These are phyloP conservation scores for Oscheius onirici DNA, from an alignment of 2,888 invertebrate genomes.

Conservation along the genomic window DNA sequence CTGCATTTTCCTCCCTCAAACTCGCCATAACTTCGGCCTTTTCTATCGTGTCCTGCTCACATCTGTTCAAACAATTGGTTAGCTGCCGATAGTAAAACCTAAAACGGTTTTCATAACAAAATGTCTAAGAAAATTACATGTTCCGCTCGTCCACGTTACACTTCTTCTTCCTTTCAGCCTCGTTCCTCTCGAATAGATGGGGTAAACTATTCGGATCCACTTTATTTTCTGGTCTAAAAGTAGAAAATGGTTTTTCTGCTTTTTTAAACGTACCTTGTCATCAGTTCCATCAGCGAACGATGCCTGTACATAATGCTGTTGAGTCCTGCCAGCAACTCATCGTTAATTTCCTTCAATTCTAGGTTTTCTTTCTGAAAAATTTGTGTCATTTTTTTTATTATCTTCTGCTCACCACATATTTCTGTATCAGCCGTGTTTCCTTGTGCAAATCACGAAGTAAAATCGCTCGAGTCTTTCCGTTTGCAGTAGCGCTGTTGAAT, in stretches of 20 bases:
- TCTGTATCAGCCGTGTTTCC: slow-evolving; percentile 48
- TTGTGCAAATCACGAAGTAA: slow-evolving; percentile 44
- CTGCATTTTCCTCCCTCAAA: slow-evolving; percentile 15
- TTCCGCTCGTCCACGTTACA: slow-evolving; percentile 7
- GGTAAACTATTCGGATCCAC: background rate
- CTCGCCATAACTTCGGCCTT: slow-evolving; percentile 13
- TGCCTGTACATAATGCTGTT: slow-evolving; percentile 10
- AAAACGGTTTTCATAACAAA: background rate
- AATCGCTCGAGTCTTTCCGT: slow-evolving; percentile 40
- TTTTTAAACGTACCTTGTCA: background rate
- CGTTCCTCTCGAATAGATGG: background rate
- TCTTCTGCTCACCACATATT: slow-evolving; percentile 30
- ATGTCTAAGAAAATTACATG: background rate
- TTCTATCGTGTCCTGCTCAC: slow-evolving; percentile 5
- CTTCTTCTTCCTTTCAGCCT: background rate
- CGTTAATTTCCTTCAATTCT: slow-evolving; percentile 13
- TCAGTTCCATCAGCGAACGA: slow-evolving; percentile 15
- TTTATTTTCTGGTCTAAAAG: slow-evolving; percentile 19
- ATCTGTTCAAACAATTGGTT: slow-evolving; percentile 1
- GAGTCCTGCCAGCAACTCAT: background rate
- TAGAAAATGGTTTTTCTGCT: background rate
- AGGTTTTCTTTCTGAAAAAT: slow-evolving; percentile 25
- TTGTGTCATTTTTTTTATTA: background rate
- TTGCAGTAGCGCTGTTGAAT: slow-evolving; percentile 33
- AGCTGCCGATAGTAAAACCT: background rate